Percentiles rank a stretch among this genome's conserved stretches.
Evolutionary conservation across 2,797 vertebrate species (phyloP).

Genomic region (Diceros bicornis): DNA sequence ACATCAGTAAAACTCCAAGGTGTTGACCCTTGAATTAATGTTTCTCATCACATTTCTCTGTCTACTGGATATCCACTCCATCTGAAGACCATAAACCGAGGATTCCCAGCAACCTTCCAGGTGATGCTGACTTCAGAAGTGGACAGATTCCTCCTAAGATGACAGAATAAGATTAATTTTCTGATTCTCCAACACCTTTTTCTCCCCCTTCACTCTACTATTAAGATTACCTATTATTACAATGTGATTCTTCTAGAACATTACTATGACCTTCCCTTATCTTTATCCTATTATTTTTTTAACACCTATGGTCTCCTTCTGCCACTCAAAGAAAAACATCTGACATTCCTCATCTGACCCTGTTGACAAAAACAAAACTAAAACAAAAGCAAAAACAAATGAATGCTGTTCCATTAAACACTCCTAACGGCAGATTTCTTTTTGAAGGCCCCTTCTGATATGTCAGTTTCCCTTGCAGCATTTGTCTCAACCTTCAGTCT

Average conservation of each 20-base stretch:
- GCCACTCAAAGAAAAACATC: neutral
- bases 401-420: neutral
- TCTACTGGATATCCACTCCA: neutral
- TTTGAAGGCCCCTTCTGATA: neutral
- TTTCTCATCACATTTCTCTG: neutral
- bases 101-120: neutral
- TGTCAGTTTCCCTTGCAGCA: neutral
- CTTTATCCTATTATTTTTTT: neutral
- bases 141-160: neutral
- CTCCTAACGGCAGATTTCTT: neutral
- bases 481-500: neutral
- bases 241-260: neutral
- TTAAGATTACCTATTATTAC: neutral
- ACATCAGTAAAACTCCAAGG: neutral
- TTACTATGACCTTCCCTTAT: neutral
- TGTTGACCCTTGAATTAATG: neutral
- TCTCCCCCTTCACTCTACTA: neutral
- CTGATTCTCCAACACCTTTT: neutral
- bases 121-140: neutral
- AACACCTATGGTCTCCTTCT: neutral
- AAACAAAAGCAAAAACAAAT: neutral
- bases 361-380: neutral
- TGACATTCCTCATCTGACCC: neutral
- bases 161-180: neutral
- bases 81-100: neutral